Percentiles rank a stretch among this genome's conserved stretches.
Evolutionary conservation across 2,113 vertebrate genomes (phyloP).

Genomic region (Microcebus murinus): DNA sequence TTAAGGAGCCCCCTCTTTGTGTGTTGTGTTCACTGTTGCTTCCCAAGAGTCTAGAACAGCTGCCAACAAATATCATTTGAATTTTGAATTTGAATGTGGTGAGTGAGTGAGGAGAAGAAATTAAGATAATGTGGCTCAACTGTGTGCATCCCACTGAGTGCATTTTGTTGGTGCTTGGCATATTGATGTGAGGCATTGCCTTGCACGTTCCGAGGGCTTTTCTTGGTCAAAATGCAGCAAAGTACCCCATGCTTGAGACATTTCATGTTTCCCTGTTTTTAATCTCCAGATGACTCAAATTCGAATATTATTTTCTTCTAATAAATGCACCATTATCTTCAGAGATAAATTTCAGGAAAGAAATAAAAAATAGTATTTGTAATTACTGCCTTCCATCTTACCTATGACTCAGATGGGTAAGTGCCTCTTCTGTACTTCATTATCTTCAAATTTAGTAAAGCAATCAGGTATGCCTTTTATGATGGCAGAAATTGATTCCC

Average conservation of each 20-base stretch:
- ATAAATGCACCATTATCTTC: constrained; percentile 54
- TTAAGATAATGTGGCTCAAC: constrained; percentile 1
- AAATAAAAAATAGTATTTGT: constrained; percentile 52
- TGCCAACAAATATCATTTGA: constrained; percentile 44
- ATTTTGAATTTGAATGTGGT: constrained; percentile 46
- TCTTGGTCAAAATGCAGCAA: constrained; percentile 35
- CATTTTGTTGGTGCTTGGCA: not conserved
- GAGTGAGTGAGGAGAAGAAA: constrained; percentile 40
- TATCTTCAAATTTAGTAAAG: constrained; percentile 73
- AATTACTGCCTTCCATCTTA: constrained; percentile 46
- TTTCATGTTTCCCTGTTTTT: constrained; percentile 54
- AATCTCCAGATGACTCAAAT: constrained; percentile 43
- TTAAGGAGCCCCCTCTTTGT: not conserved
- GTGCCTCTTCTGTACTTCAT: constrained; percentile 35
- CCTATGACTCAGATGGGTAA: constrained; percentile 62
- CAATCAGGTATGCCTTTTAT: constrained; percentile 61
- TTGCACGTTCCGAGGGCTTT: constrained; percentile 38
- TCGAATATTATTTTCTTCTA: constrained; percentile 47
- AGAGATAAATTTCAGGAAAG: constrained; percentile 53
- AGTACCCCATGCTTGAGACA: not conserved
- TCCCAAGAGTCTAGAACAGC: not conserved
- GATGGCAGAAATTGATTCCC: constrained; percentile 55
- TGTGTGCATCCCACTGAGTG: not conserved
- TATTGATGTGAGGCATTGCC: not conserved
- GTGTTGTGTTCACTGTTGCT: constrained; percentile 15